Percentiles rank a stretch among this genome's conserved stretches.
phyloP scores from a whole-genome alignment of 2,797 vertebrate species.

The Brachyalestes nurse region DNA sequence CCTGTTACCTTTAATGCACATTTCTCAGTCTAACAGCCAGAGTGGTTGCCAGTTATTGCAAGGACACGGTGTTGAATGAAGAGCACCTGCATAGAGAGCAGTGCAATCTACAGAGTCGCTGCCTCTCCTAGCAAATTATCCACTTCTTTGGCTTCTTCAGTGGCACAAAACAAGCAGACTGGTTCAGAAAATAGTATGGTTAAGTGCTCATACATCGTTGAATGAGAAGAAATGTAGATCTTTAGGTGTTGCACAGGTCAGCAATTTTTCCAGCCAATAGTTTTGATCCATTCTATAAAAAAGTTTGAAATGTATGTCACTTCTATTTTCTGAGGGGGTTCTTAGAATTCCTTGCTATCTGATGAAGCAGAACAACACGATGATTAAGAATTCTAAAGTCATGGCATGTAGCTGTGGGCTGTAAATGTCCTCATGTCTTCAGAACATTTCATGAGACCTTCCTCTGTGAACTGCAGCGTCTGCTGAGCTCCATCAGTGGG shows the following conservation, averaged over 20 bases:
- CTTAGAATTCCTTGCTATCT: neutral
- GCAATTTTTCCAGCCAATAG: constrained; percentile 9
- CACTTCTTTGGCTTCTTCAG: neutral
- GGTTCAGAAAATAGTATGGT: neutral
- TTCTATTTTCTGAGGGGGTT: no score
- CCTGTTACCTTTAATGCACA: neutral
- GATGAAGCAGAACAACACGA: neutral
- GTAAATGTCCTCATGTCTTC: neutral
- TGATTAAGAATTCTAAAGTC: neutral
- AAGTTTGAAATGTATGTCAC: neutral
- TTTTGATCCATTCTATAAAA: neutral
- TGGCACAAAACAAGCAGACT: neutral
- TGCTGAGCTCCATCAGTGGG: neutral
- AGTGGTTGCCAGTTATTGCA: constrained; percentile 6
- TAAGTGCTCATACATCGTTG: neutral
- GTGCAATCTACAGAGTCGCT: constrained; percentile 11
- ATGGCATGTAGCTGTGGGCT: neutral
- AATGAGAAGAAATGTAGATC: neutral
- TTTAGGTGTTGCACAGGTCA: constrained; percentile 3
- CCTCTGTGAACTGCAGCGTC: neutral
- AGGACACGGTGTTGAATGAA: constrained; percentile 27
- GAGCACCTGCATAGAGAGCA: constrained; percentile 8
- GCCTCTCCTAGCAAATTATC: constrained; percentile 26
- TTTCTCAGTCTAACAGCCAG: neutral
- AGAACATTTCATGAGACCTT: neutral